Evolutionary conservation across 2,888 invertebrate genomes (phyloP), one percentile per base, ranked within the genome.

Genomic region (Lordiphosa andalusiaca): DNA sequence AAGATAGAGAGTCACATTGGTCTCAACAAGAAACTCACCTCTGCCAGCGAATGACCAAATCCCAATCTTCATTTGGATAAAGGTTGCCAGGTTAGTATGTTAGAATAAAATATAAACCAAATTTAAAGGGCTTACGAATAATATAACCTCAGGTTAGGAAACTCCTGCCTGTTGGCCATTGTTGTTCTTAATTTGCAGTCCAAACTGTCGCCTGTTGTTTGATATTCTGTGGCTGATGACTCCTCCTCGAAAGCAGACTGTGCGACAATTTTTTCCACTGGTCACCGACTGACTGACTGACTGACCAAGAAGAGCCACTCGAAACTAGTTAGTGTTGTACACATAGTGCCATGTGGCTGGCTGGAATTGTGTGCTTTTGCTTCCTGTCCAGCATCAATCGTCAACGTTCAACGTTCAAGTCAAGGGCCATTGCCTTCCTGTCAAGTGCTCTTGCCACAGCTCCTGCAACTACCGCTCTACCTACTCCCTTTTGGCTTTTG

Each of bases 321-420:
- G 66, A 83, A 69, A 66, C 69, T 67, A 63, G 81, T 73, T 73
- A 69, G 74, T 76, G 68, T 71, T 73, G 75, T 13, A 49, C 39
- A 53, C 23, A 47, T 37, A 37, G 49, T 46, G 62, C 42, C 49
- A 41, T 25, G 41, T 41, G 25, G 25, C 30, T 33, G 10, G 6
- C 25, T 39, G 39, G 12, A 53, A 25, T 53, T 44, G 30, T 44
- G 44, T 33, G 25, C 19, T 25, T 30, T 30, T 30, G 30, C 30
- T 9, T 30, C 30, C 30, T 30, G 21, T 41, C 41, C 41, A 35
- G 21, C 37, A 36, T 60, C 63, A 62, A 62, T 62, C 63, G 63
- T 16, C 55, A 44, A 63, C 63, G 50, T 56, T 63, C 48, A 59
- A 54, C 69, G 61, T 54, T 46, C 75, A 67, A 69, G 75, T 82